Percentiles rank a stretch among this genome's conserved stretches.
Conservation (phyloP, 1,140 invertebrate species). For the Hydropsyche tenuis region DNA sequence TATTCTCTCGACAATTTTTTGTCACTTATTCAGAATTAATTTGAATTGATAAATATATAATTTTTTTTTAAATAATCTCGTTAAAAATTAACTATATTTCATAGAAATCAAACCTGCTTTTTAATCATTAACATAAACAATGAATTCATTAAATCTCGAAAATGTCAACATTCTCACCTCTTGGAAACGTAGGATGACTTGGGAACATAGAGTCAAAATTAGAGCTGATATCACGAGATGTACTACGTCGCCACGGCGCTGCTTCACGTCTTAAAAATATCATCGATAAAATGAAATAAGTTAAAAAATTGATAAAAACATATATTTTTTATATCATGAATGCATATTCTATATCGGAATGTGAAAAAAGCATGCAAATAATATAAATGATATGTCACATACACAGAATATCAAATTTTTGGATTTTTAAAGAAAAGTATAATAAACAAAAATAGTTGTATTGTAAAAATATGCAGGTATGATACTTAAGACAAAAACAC, state of each 20-base stretch:
- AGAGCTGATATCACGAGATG: constrained; percentile 64
- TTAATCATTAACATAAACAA: background rate
- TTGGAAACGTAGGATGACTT: constrained; percentile 64
- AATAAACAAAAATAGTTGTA: background rate
- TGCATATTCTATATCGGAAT: background rate
- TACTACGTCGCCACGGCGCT: constrained; percentile 66
- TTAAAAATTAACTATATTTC: background rate
- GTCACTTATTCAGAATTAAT: too few species aligned
- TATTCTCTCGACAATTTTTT: too few species aligned
- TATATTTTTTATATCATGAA: background rate
- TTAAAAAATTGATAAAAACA: background rate
- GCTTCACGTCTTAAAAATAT: constrained; percentile 49
- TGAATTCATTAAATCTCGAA: background rate
- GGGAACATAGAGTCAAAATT: constrained; percentile 66
- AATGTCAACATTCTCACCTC: constrained; percentile 62
- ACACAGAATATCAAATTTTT: too few species aligned
- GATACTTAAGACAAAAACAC: background rate
- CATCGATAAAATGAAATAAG: constrained; percentile 21
- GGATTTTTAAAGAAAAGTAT: too few species aligned
- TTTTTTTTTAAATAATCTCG: background rate
- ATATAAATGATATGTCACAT: background rate
- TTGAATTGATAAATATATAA: too few species aligned
- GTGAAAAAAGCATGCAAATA: background rate
- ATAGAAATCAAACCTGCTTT: background rate
- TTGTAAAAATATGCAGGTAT: constrained; percentile 11